phyloP scores from a whole-genome alignment of 35 echinoderm and acorn worm species.

The Heliocidaris tuberculata region DNA sequence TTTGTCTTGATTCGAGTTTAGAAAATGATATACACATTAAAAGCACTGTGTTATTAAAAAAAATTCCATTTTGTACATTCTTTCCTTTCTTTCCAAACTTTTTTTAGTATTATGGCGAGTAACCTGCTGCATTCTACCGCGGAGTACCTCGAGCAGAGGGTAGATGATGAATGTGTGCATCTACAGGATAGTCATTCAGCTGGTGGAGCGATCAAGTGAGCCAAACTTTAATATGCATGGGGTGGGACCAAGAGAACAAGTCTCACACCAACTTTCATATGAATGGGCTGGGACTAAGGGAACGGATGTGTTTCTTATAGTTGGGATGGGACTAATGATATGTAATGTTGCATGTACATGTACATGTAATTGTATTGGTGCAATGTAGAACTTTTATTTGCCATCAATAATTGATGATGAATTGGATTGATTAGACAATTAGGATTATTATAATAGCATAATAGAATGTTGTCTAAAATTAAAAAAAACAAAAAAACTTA shows the following conservation, averaged over 20 bases:
- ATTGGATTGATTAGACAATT: too few species aligned
- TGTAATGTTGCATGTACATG: too few species aligned
- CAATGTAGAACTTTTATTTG: background rate
- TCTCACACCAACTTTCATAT: background rate
- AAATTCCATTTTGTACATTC: background rate
- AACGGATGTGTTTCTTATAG: background rate
- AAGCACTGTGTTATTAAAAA: too few species aligned
- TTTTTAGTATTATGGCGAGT: constrained; percentile 92
- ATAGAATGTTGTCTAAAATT: too few species aligned
- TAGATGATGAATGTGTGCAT: constrained; percentile 69
- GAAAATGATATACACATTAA: too few species aligned
- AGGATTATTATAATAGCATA: too few species aligned
- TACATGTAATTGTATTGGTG: too few species aligned
- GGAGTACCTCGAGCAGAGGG: constrained; percentile 70
- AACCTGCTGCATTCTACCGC: constrained; percentile 80
- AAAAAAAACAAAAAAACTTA: too few species aligned
- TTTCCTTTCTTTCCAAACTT: constrained; percentile 7
- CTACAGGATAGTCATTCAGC: constrained; percentile 84
- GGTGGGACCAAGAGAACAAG: background rate
- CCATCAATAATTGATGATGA: background rate
- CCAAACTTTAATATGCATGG: background rate
- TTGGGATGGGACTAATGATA: too few species aligned
- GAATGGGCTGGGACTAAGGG: background rate
- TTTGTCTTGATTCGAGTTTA: too few species aligned
- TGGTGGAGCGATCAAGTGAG: constrained; percentile 62